Evolutionary conservation across 2,797 vertebrate genomes (phyloP).

Genomic region (Hapalemur alaotrensis): DNA sequence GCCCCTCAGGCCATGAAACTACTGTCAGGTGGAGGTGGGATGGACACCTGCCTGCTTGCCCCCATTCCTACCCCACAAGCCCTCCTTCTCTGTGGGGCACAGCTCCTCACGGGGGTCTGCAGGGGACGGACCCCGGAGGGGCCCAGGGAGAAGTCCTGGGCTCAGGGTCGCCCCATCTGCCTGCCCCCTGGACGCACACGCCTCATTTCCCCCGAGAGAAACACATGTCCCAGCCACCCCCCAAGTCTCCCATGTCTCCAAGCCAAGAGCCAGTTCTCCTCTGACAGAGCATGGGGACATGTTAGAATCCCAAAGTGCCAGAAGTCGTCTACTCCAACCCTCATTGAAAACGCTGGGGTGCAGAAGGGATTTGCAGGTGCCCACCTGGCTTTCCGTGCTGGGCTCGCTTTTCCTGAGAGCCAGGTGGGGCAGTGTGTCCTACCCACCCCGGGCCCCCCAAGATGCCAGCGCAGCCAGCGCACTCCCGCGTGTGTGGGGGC

Average conservation of each 20-base stretch:
- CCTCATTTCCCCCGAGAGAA: neutral
- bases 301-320: neutral
- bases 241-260: neutral
- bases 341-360: neutral
- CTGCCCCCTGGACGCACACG: fast-evolving
- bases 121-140: neutral
- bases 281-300: neutral
- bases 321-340: fast-evolving
- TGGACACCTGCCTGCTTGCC: neutral
- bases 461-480: too few species aligned
- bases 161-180: fast-evolving
- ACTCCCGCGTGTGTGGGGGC: fast-evolving
- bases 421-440: fast-evolving
- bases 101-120: neutral
- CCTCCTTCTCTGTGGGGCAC: neutral
- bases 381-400: neutral
- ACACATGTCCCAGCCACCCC: neutral
- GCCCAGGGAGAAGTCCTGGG: neutral
- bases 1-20: neutral
- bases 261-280: neutral
- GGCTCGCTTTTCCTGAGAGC: neutral
- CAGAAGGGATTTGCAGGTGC: neutral
- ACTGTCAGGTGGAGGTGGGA: neutral
- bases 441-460: neutral
- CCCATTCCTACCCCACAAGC: neutral